These are phyloP conservation scores for Cygnus olor DNA, from an alignment of 2,797 vertebrate genomes.

Conservation along the genomic window DNA sequence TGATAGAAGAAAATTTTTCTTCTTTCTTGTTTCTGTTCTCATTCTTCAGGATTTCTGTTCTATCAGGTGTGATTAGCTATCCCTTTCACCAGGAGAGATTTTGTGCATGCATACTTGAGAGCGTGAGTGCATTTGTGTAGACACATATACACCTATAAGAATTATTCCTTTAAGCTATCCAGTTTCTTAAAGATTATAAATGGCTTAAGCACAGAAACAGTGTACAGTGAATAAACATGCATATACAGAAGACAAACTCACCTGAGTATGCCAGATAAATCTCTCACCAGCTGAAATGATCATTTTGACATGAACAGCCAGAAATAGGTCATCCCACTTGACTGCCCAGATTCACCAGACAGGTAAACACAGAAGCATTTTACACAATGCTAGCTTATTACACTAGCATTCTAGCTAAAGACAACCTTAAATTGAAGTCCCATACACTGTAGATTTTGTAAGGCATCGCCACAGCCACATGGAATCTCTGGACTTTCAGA, in stretches of 20 bases:
- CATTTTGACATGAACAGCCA: neutral
- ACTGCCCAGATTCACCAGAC: neutral
- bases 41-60: neutral
- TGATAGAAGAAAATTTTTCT: neutral
- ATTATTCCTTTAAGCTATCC: neutral
- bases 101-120: neutral
- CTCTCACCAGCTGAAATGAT: neutral
- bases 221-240: neutral
- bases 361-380: neutral
- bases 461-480: neutral
- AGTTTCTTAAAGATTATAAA: neutral
- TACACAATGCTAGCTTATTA: accelerated
- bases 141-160: neutral
- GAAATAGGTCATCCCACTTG: neutral
- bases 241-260: neutral
- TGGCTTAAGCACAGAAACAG: neutral
- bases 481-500: neutral
- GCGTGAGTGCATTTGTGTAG: accelerated
- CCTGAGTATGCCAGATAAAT: neutral
- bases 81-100: neutral
- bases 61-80: neutral
- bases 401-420: neutral
- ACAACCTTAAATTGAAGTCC: neutral
- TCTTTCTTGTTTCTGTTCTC: neutral
- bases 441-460: neutral